Base-by-base conservation (phyloP, 1,140 invertebrate species). In the Drosophila fuyamai region DNA sequence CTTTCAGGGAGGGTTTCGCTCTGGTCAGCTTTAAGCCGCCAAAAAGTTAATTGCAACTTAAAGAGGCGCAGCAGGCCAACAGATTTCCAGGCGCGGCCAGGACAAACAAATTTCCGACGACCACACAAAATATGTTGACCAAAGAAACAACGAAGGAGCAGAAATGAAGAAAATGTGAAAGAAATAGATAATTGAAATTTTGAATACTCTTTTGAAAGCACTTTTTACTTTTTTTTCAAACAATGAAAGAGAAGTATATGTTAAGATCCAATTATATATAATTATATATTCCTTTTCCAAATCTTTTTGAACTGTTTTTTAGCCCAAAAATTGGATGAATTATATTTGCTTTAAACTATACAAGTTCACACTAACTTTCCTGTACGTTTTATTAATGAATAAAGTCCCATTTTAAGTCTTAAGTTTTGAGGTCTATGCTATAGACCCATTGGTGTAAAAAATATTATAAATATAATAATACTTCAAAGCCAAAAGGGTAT, bases 11-110 rank as follows among this genome's bases (percentile, higher is more conserved):
- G 51, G 47, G 43, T 23, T 44, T 50, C 47, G 58, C 60, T 59
- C 38, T 29, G 77, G 63, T 59, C 68, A 51, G 75, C 67, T 66
- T 78, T 32, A 72, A 72, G 66, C 79, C 81, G 81, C 53, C 85
- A 55, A 82, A 82, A 86, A 86, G 82, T 86, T 86, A 86, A 86
- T 86, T 86, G 83, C 84, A 86, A 76, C 84, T 86, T 86, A 88
- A 86, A 83, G 83, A 79, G 79, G 62, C 60, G 70, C 59, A 74
- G 60, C 58, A 76, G 56, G 32, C 48, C 73, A 79, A 83, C 79
- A 74, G 83, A 88, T 88, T 88, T 88, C 40, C 41, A 89, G 83
- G 83, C 81, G 83, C 66, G 83, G 40, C 72, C 58, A 70, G 58
- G 79, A 58, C 84, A 88, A 88, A 88, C 84, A 89, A 89, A 80